phyloP scores from a whole-genome alignment of 2,888 invertebrate genomes.

The Rhagophthalmus giganteus region DNA sequence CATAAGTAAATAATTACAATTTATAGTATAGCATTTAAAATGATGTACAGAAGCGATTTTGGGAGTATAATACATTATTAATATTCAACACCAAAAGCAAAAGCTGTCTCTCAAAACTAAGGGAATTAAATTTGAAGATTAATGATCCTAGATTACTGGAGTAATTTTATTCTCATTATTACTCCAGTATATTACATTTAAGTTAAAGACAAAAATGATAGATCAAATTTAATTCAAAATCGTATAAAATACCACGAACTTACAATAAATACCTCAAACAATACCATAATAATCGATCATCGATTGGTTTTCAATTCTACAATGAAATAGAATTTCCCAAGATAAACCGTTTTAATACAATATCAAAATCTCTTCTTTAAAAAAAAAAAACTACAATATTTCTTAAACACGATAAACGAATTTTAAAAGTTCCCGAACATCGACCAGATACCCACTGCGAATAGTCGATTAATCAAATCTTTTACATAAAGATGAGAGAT shows the following conservation, averaged over 20 bases:
- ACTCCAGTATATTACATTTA: background rate
- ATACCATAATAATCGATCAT: too few relatives aligned
- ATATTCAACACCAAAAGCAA: constrained; percentile 1
- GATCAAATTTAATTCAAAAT: background rate
- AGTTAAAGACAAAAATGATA: constrained; percentile 1
- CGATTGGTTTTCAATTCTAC: too few relatives aligned
- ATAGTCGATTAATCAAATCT: constrained; percentile 8
- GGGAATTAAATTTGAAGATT: constrained; percentile 1
- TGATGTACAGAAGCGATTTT: background rate
- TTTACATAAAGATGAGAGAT: constrained; percentile 4
- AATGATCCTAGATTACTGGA: background rate
- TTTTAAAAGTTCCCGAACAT: background rate
- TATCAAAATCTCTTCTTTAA: too few relatives aligned
- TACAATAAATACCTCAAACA: too few relatives aligned
- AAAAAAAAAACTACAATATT: too few relatives aligned
- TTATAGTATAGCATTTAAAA: too few relatives aligned
- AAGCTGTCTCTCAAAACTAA: background rate
- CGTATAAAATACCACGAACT: too few relatives aligned
- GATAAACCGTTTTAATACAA: too few relatives aligned
- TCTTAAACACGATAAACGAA: background rate
- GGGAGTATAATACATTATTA: background rate
- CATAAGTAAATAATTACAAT: too few relatives aligned
- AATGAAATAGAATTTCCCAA: too few relatives aligned
- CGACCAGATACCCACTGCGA: background rate
- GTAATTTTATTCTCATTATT: constrained; percentile 3